These are phyloP conservation scores for Phylloscopus whistleri DNA, from an alignment of 2,113 vertebrate species.

Conservation along the genomic window DNA sequence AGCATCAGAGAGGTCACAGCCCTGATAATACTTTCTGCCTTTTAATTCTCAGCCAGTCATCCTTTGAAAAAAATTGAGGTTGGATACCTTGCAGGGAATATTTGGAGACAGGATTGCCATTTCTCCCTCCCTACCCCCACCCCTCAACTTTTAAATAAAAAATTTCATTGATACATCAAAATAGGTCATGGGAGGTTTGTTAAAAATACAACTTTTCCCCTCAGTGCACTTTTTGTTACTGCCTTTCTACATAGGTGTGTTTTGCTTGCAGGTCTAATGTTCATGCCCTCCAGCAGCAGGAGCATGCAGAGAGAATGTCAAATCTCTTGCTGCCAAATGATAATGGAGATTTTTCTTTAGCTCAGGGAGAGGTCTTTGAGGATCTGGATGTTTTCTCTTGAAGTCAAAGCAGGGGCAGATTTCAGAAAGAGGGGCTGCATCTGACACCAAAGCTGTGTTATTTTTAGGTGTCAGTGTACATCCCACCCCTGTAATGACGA, in stretches of 20 bases:
- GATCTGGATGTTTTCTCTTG: background rate
- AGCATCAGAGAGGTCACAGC: conserved; percentile 42
- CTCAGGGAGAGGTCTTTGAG: conserved; percentile 14
- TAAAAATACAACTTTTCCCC: background rate
- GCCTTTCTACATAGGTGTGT: background rate
- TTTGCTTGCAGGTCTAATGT: background rate
- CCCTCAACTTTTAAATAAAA: background rate
- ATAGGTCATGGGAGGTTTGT: background rate
- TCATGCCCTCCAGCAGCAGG: background rate
- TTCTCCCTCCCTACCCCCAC: background rate
- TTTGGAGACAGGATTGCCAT: background rate
- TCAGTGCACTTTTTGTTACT: background rate
- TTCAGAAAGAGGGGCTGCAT: background rate
- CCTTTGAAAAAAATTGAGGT: conserved; percentile 31
- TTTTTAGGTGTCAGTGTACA: background rate
- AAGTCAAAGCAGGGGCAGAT: background rate
- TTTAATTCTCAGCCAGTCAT: conserved; percentile 34
- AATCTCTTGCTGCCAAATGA: conserved; percentile 1
- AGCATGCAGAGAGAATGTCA: background rate
- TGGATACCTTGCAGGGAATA: conserved; percentile 1
- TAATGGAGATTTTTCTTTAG: conserved; percentile 20
- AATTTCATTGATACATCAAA: background rate
- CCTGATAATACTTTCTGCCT: conserved; percentile 52
- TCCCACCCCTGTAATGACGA: background rate
- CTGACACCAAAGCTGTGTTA: background rate